Evolutionary conservation across 92 coral and sea anemone species (phyloP).

Genomic region (Zoanthus sociatus): DNA sequence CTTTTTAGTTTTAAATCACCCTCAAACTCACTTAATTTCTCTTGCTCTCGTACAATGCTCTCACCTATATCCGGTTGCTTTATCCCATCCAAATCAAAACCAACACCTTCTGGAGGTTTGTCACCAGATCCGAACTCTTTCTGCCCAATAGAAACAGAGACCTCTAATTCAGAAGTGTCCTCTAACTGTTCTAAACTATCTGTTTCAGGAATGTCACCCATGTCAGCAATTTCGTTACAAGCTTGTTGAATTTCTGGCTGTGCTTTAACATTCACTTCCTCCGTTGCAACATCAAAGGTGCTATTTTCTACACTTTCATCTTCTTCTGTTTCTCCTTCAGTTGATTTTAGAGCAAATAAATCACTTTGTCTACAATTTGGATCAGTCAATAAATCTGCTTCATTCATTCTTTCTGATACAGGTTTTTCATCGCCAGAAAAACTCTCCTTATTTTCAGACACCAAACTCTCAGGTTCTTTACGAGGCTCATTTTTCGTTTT

Average conservation of each 20-base stretch:
- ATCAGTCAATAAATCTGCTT: not conserved
- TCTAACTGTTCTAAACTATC: not conserved
- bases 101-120: not conserved
- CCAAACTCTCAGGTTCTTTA: not conserved
- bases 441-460: not conserved
- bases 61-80: not conserved
- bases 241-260: not conserved
- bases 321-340: not conserved
- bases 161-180: not conserved
- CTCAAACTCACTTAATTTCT: not conserved
- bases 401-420: not conserved
- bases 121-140: not conserved
- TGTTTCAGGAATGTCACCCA: not conserved
- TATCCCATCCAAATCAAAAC: not conserved
- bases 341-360: not conserved
- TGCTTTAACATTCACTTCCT: not conserved
- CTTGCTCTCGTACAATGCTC: not conserved
- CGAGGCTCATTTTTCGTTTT: not conserved
- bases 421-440: not conserved
- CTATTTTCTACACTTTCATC: not conserved
- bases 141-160: not conserved
- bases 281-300: not conserved
- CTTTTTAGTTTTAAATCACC: not conserved
- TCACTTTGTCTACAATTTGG: not conserved
- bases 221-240: not conserved